phyloP scores from a whole-genome alignment of 2,797 vertebrate species.

The Aselliscus stoliczkanus region DNA sequence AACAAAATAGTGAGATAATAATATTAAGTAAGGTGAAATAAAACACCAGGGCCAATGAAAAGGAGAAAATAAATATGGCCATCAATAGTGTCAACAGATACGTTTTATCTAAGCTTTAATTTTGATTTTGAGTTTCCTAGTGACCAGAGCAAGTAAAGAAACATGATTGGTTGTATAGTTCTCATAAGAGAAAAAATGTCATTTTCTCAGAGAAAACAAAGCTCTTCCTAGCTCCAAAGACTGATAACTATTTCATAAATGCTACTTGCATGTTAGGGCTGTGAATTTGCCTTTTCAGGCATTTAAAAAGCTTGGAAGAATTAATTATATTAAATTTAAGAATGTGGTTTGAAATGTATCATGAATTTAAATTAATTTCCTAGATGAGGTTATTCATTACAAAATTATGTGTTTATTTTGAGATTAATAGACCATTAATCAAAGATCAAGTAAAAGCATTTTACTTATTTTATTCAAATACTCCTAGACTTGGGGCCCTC shows the following conservation, averaged over 20 bases:
- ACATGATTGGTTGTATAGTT: background rate
- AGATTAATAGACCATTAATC: slow-evolving; percentile 16
- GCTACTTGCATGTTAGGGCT: background rate
- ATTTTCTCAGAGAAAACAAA: slow-evolving; percentile 8
- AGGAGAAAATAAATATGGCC: background rate
- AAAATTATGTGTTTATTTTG: slow-evolving; percentile 5
- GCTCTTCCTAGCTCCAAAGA: background rate
- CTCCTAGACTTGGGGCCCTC: background rate
- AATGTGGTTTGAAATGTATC: slow-evolving; percentile 19
- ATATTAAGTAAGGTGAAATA: slow-evolving; percentile 3
- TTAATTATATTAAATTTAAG: slow-evolving; percentile 37
- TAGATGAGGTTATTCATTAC: background rate
- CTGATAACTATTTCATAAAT: background rate
- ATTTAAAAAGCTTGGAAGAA: slow-evolving; percentile 43
- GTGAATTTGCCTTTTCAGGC: background rate
- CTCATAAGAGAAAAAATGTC: background rate
- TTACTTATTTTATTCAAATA: slow-evolving; percentile 2
- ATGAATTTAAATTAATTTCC: slow-evolving; percentile 8
- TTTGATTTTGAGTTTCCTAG: slow-evolving; percentile 20
- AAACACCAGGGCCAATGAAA: background rate
- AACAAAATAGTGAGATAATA: slow-evolving; percentile 30
- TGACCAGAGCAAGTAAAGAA: slow-evolving; percentile 21
- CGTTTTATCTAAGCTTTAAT: slow-evolving; percentile 27
- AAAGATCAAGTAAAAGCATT: background rate
- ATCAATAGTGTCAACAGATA: background rate